Conservation (phyloP, 2,888 invertebrate genomes). For the Oxytorus armatus region DNA sequence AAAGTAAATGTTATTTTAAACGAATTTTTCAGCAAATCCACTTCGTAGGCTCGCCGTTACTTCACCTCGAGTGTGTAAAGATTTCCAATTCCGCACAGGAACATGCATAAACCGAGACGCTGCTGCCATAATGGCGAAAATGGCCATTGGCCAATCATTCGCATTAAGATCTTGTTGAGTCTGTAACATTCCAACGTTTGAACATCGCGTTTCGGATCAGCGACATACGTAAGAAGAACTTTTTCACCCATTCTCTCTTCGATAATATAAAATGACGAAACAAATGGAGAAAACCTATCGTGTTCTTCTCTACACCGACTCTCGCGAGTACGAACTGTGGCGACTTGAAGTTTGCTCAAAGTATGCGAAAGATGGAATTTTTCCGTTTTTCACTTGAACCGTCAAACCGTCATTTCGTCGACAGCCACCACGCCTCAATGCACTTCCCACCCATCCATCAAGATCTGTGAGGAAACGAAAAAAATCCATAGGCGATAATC, state of each 20-base stretch:
- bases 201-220: slow-evolving; percentile 52
- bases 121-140: slow-evolving; percentile 60
- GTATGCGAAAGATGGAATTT: slow-evolving; percentile 1
- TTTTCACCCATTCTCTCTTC: slow-evolving; percentile 41
- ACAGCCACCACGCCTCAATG: slow-evolving; percentile 5
- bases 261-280: background rate
- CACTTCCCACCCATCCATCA: slow-evolving; percentile 20
- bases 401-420: slow-evolving; percentile 14
- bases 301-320: background rate
- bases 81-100: slow-evolving; percentile 33
- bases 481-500: background rate
- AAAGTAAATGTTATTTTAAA: background rate
- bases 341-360: background rate
- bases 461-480: background rate
- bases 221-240: slow-evolving; percentile 52
- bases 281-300: background rate
- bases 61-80: slow-evolving; percentile 52
- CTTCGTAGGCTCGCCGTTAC: background rate
- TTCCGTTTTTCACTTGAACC: background rate
- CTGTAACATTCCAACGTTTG: slow-evolving; percentile 54
- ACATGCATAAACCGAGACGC: slow-evolving; percentile 45
- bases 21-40: background rate
- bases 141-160: slow-evolving; percentile 58
- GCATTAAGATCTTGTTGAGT: slow-evolving; percentile 52
- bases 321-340: slow-evolving; percentile 12